Conservation (phyloP, 1,140 invertebrate genomes). For the Telenomus remus region DNA sequence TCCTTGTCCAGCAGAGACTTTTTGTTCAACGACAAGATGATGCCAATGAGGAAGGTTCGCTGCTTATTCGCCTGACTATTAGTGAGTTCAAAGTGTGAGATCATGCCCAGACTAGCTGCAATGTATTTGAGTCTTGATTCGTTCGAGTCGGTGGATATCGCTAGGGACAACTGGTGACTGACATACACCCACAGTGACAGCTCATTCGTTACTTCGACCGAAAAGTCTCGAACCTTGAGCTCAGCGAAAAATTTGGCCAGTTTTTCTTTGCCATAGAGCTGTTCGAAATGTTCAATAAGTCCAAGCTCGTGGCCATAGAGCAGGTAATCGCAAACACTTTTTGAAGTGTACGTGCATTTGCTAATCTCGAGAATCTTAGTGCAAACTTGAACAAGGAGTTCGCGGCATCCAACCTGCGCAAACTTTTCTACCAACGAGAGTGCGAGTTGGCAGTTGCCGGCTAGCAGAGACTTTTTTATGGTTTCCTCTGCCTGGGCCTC, state of each 20-base stretch:
- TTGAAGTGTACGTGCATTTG: slow-evolving; percentile 16
- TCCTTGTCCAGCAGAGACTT: slow-evolving; percentile 39
- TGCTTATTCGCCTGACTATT: slow-evolving; percentile 21
- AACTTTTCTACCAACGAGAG: slow-evolving; percentile 59
- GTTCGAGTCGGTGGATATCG: slow-evolving; percentile 44
- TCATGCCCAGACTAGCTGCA: slow-evolving; percentile 48
- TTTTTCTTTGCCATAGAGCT: slow-evolving; percentile 31
- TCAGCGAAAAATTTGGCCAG: slow-evolving; percentile 44
- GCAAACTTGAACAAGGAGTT: slow-evolving; percentile 59
- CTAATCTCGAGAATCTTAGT: slow-evolving; percentile 46
- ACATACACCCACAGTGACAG: slow-evolving; percentile 61
- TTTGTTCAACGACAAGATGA: slow-evolving; percentile 58
- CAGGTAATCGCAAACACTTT: slow-evolving; percentile 55
- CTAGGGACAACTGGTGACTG: slow-evolving; percentile 65
- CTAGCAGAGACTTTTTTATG: slow-evolving; percentile 56
- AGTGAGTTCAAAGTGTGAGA: slow-evolving; percentile 59
- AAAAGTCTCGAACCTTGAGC: slow-evolving; percentile 42
- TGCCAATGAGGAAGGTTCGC: slow-evolving; percentile 47
- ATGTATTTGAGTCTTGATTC: slow-evolving; percentile 60
- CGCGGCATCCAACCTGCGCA: slow-evolving; percentile 54
- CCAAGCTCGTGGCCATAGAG: slow-evolving; percentile 30
- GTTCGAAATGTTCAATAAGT: slow-evolving; percentile 56
- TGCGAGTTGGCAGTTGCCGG: slow-evolving; percentile 48
- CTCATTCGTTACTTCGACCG: slow-evolving; percentile 17
- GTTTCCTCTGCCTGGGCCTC: slow-evolving; percentile 63